These are phyloP conservation scores for Scytalopus superciliaris DNA, from an alignment of 2,113 vertebrate species.

Conservation along the genomic window DNA sequence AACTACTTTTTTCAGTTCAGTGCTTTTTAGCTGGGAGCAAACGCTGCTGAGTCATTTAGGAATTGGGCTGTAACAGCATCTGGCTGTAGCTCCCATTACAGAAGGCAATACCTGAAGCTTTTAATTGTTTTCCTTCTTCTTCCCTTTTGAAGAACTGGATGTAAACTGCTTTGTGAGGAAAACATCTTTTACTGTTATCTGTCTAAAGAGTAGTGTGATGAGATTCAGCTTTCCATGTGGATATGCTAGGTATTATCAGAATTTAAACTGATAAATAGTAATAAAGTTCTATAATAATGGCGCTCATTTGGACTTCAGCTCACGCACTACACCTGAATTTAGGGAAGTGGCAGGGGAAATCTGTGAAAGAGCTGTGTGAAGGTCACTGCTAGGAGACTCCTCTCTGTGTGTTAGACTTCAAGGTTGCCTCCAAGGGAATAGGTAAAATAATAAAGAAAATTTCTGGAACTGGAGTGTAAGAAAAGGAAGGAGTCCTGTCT, in stretches of 20 bases:
- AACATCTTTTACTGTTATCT: not conserved
- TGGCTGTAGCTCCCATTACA: not conserved
- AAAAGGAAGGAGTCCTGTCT: not conserved
- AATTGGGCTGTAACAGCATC: slow-evolving; percentile 7
- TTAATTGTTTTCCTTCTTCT: slow-evolving; percentile 44
- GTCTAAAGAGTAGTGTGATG: not conserved
- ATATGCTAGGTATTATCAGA: not conserved
- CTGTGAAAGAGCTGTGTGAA: not conserved
- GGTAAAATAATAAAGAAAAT: not conserved
- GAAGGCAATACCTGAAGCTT: slow-evolving; percentile 36
- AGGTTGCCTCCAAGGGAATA: not conserved
- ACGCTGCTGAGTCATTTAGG: slow-evolving; percentile 40
- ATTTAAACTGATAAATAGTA: not conserved
- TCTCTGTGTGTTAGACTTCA: not conserved
- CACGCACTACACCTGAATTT: not conserved
- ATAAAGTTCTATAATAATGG: not conserved
- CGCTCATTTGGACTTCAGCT: not conserved
- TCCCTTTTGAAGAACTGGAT: not conserved
- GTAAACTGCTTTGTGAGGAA: not conserved
- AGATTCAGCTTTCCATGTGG: not conserved
- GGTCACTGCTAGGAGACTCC: not conserved
- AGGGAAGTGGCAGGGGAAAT: not conserved
- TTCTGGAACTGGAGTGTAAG: not conserved
- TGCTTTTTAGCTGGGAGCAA: slow-evolving; percentile 60
- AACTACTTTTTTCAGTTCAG: slow-evolving; percentile 71